Evolutionary conservation across 1,140 invertebrate genomes (phyloP), one percentile per base, ranked within the genome.

Genomic region (Euura lappo): DNA sequence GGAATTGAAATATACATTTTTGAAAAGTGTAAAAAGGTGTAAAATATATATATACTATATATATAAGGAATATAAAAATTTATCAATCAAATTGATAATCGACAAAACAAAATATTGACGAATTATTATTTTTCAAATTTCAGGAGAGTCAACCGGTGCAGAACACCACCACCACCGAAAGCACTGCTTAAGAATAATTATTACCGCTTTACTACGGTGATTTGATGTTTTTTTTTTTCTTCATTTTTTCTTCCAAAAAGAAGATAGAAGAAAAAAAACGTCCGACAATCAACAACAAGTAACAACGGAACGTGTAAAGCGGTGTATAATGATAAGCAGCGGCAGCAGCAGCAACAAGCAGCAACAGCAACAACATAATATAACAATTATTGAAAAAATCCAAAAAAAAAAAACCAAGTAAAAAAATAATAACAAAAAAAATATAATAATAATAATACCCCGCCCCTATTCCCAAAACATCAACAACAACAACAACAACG

Each of bases 101-200:
- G n/a, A n/a, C n/a, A n/a, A n/a, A n/a, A n/a, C n/a, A n/a, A n/a
- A n/a, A n/a, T n/a, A n/a, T n/a, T n/a, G n/a, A n/a, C n/a, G n/a
- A n/a, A n/a, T n/a, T n/a, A n/a, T n/a, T n/a, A n/a, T n/a, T n/a
- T n/a, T n/a, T 71, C 73, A 77, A 74, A 68, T 88, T 87, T 3
- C 79, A 90, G 89, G 89, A 90, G 47, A 88, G 83, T 79, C 89
- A 90, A 78, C 85, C 87, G 77, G 89, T 89, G 83, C 86, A 89
- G 80, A 88, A 89, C 76, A 86, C 89, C n/a, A n/a, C n/a, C 77
- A 88, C 89, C 76, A 86, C 89, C 70, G 88, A 91, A 82, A 89
- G 89, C 87, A 88, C 87, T 82, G 88, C 89, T 87, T 90, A 90
- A 88, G 77, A 76, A 79, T 78, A 78, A 74, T 78, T 77, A 70